Evolutionary conservation across 2,797 vertebrate genomes (phyloP).

Genomic region (Coendou prehensilis): DNA sequence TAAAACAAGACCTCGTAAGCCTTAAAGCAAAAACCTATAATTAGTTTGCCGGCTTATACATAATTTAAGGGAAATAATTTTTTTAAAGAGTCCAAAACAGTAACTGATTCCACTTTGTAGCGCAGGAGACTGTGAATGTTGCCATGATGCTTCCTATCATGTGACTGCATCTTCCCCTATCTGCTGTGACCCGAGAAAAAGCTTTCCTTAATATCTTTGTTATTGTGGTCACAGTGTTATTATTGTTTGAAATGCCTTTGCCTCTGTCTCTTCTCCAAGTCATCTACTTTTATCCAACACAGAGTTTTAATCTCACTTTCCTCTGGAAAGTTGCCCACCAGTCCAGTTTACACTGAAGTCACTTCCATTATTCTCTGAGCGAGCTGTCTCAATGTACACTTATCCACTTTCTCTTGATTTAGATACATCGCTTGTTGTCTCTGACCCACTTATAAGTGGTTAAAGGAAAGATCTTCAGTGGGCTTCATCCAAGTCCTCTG

Average conservation of each 20-base stretch:
- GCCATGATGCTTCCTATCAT: not conserved
- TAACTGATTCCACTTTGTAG: not conserved
- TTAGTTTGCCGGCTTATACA: not conserved
- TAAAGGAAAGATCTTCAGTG: not conserved
- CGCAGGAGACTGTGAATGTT: not conserved
- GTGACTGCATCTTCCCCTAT: not conserved
- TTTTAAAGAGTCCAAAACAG: constrained; percentile 49
- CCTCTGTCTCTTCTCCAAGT: constrained; percentile 14
- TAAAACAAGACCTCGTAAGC: not conserved
- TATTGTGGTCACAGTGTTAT: not conserved
- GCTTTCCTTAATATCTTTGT: not conserved
- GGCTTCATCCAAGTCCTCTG: not conserved
- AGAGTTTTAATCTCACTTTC: constrained; percentile 23
- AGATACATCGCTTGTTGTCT: not conserved
- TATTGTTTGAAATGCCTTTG: constrained; percentile 24
- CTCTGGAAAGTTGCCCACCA: not conserved
- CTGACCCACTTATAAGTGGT: not conserved
- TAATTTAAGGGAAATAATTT: constrained; percentile 40
- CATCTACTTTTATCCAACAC: not conserved
- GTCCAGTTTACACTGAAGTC: not conserved
- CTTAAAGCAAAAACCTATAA: not conserved
- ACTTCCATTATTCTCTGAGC: not conserved
- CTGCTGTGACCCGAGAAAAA: not conserved
- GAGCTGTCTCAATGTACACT: not conserved
- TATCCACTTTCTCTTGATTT: constrained; percentile 4